phyloP scores from a whole-genome alignment of 2,888 invertebrate species.

The Leptopterna dolabrata region DNA sequence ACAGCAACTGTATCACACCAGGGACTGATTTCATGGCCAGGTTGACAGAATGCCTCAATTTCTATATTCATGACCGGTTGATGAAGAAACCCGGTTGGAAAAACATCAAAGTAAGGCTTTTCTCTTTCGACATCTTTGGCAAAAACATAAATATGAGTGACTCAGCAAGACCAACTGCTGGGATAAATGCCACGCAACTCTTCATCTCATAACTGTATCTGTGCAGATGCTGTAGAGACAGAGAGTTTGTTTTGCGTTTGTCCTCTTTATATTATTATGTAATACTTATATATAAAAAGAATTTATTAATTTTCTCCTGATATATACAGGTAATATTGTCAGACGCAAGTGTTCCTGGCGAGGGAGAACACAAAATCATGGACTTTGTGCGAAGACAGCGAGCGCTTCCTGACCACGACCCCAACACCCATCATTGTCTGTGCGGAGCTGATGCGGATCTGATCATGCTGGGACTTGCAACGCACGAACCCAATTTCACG shows the following conservation, averaged over 20 bases:
- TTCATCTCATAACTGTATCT: no score
- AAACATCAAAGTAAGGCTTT: constrained; percentile 79
- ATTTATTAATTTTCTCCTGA: neutral
- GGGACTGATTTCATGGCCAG: constrained; percentile 98
- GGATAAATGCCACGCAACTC: no score
- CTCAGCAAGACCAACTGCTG: no score
- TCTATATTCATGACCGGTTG: constrained; percentile 89
- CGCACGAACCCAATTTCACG: constrained; percentile 98
- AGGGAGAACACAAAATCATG: constrained; percentile 99
- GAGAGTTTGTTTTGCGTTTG: no score
- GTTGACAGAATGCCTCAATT: constrained; percentile 81
- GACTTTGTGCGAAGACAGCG: constrained; percentile 97
- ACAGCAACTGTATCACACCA: constrained; percentile 99
- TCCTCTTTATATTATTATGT: no score
- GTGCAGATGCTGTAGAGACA: no score
- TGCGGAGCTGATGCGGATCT: constrained; percentile 99
- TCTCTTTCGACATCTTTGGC: no score
- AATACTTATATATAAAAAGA: no score
- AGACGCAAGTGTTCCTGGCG: constrained; percentile 97
- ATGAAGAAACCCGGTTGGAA: constrained; percentile 97
- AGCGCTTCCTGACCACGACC: constrained; percentile 94
- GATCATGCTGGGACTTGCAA: constrained; percentile 97
- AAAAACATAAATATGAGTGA: no score
- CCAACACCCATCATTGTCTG: constrained; percentile 96
- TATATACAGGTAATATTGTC: constrained; percentile 78